Evolutionary conservation across 2,797 vertebrate genomes (phyloP), one percentile per base, ranked within the genome.

Genomic region (Poeciliopsis paucimaculata): DNA sequence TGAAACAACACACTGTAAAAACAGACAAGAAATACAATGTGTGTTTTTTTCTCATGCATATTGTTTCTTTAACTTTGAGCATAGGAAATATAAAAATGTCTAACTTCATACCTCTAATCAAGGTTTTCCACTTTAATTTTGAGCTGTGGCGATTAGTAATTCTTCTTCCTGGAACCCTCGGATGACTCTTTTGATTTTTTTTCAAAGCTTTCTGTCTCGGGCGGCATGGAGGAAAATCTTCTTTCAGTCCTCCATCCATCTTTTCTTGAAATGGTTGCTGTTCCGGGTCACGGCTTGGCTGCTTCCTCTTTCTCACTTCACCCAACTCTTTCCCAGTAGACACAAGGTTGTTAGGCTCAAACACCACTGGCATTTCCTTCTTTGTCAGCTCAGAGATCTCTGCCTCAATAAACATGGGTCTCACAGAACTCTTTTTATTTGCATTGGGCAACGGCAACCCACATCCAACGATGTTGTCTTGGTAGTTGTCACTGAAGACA

Each of bases 351-450:
- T 66, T 36, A 39, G 18, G 2, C 62, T 39, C 34, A 23, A 1
- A 39, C 9, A 4, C 18, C 34, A 66, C 18, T 23, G 2, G 62
- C 18, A 39, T 11, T 20, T 36, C 34, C 7, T 39, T 3, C 10
- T 4, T 66, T 20, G 3, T 23, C 62, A 36, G 34, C 34, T 20
- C 62, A 20, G 34, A 36, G 16, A 11, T 62, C 16, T 66, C 62
- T 39, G 3, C 62, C 6, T 62, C 60, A 3, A 34, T 46, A 13
- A 15, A 55, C 39, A 87, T 86, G 2, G 82, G 81, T 7, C 1
- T 75, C n/a, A 90, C 87, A 7, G 4, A 75, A 41, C 77, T 83
- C 8, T 26, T 10, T 66, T 66, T 23, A 39, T 66, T 20, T 39
- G 34, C 8, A 8, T 9, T 18, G 5, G 60, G 31, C 16, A 8